Evolutionary conservation across 2,888 invertebrate species (phyloP).

Genomic region (Timandra comae): DNA sequence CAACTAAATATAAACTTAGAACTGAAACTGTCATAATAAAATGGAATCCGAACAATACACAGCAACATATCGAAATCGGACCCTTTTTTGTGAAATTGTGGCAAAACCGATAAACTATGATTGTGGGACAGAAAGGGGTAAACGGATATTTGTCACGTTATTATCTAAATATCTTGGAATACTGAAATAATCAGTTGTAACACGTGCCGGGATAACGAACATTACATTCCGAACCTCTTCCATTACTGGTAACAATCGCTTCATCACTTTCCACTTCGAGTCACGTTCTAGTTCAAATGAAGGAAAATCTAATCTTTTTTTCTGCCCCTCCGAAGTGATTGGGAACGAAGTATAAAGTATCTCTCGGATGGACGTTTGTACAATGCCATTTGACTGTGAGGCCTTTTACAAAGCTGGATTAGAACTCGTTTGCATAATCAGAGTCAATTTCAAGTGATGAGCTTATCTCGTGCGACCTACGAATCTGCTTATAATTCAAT

Average conservation of each 20-base stretch:
- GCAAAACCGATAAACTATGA: conserved; percentile 23
- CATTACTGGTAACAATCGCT: conserved; percentile 43
- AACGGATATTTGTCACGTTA: conserved; percentile 20
- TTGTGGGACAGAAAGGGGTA: conserved; percentile 12
- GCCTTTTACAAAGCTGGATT: conserved; percentile 46
- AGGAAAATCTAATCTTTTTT: conserved; percentile 63
- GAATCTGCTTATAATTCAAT: conserved; percentile 26
- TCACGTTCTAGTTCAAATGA: conserved; percentile 60
- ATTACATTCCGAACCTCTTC: conserved; percentile 42
- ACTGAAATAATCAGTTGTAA: conserved; percentile 46
- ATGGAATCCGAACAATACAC: no score
- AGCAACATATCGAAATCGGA: no score
- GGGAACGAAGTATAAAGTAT: conserved; percentile 47
- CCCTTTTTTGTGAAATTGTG: conserved; percentile 19
- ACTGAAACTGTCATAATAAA: no score
- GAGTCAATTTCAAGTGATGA: conserved; percentile 30
- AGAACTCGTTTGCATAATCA: conserved; percentile 59
- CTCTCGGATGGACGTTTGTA: conserved; percentile 38
- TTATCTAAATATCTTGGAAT: conserved; percentile 30
- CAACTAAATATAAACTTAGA: no score
- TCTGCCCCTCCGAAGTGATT: conserved; percentile 49
- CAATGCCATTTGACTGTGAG: conserved; percentile 48
- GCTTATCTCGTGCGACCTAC: conserved; percentile 25
- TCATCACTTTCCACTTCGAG: conserved; percentile 51
- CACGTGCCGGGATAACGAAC: conserved; percentile 55